Evolutionary conservation across 1,140 invertebrate genomes (phyloP).

Genomic region (Drosophila funebris): DNA sequence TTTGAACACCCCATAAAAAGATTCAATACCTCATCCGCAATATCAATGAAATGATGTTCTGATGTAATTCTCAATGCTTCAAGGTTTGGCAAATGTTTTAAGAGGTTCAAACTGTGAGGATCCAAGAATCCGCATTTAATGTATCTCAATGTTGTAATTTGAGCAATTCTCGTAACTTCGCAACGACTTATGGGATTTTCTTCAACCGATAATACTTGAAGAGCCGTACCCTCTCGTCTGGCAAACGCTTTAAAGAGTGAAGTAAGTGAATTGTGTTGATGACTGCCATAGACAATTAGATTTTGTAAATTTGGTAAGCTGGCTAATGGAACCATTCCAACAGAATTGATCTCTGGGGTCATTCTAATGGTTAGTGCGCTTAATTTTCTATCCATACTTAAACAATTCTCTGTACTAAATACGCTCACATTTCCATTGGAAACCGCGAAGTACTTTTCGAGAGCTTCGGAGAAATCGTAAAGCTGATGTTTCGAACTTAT

Average conservation of each 20-base stretch:
- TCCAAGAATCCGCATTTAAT: not conserved
- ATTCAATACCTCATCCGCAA: not conserved
- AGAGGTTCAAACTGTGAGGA: not conserved
- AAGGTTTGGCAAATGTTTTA: not conserved
- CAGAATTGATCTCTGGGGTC: not conserved
- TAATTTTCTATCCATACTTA: not conserved
- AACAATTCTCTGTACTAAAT: not conserved
- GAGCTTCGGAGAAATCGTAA: not conserved
- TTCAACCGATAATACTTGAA: not conserved
- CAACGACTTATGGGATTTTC: not conserved
- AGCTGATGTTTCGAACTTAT: conserved; percentile 2
- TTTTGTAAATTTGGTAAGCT: not conserved
- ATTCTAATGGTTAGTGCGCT: not conserved
- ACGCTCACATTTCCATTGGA: not conserved
- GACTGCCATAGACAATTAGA: not conserved
- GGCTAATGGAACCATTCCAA: not conserved
- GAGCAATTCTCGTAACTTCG: not conserved
- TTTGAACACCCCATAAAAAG: not conserved
- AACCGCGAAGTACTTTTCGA: not conserved
- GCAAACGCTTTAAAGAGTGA: conserved; percentile 1
- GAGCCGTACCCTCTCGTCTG: not conserved
- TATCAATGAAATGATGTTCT: not conserved
- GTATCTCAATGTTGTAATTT: not conserved
- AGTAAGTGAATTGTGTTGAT: not conserved
- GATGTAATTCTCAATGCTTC: not conserved